A percentile compares a stretch with the other conserved stretches of the same genome.
These are phyloP conservation scores for Uria lomvia DNA, from an alignment of 2,113 vertebrate species.

Conservation along the genomic window DNA sequence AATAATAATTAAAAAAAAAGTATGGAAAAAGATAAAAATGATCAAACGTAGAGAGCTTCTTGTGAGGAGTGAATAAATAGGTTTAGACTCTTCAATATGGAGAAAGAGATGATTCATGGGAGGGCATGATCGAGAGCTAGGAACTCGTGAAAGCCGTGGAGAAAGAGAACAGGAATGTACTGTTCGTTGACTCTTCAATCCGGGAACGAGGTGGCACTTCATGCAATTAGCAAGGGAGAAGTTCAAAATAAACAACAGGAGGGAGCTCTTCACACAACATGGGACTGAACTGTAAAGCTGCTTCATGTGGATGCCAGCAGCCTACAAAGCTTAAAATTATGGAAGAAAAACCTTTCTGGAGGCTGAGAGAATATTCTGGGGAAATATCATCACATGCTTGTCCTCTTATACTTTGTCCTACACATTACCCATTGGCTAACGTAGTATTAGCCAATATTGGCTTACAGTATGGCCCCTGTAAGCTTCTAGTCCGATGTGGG, in stretches of 20 bases:
- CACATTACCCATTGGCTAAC: background rate
- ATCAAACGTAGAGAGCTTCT: background rate
- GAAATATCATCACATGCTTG: background rate
- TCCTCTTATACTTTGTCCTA: background rate
- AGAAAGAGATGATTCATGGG: background rate
- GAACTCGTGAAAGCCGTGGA: background rate
- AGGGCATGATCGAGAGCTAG: background rate
- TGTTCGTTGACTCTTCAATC: background rate
- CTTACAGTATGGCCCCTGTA: background rate
- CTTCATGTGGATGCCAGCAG: background rate
- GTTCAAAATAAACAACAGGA: background rate
- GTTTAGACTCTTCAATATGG: background rate
- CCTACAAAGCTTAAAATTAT: background rate
- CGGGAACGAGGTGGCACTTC: background rate
- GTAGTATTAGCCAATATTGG: too few relatives aligned
- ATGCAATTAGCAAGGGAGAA: accelerated
- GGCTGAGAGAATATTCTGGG: background rate
- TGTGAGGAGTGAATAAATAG: background rate
- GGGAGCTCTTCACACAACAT: background rate
- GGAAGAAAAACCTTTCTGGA: background rate
- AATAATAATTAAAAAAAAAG: background rate
- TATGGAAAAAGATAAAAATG: background rate
- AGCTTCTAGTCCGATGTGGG: background rate
- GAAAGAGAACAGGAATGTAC: background rate
- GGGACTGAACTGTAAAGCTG: background rate